These are phyloP conservation scores for Virgularia gustaviana DNA, from an alignment of 92 coral and sea anemone genomes.

Conservation along the genomic window DNA sequence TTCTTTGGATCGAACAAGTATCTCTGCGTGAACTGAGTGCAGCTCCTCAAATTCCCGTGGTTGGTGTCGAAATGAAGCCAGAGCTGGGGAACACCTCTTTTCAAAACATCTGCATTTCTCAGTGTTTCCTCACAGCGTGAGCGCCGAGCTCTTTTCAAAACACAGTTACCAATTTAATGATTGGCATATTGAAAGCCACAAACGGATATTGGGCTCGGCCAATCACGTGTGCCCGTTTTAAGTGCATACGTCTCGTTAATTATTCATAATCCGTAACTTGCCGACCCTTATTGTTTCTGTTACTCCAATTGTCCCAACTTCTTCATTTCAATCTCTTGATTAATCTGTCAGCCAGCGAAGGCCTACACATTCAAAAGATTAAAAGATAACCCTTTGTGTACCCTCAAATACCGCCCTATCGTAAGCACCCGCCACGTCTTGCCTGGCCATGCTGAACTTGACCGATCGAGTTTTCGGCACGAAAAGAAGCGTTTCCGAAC, in stretches of 20 bases:
- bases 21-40: conserved; percentile 20
- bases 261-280: conserved; percentile 40
- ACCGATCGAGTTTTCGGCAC: no score
- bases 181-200: conserved; percentile 38
- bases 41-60: conserved; percentile 34
- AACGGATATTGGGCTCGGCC: conserved; percentile 22
- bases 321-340: conserved; percentile 33
- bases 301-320: conserved; percentile 13
- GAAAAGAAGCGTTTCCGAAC: no score
- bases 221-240: conserved; percentile 18
- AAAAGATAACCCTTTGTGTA: conserved; percentile 33
- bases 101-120: conserved; percentile 47
- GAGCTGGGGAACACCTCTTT: conserved; percentile 40
- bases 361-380: conserved; percentile 32
- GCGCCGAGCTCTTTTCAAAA: conserved; percentile 30
- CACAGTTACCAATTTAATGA: conserved; percentile 42
- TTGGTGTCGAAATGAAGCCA: conserved; percentile 36
- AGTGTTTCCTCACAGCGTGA: conserved; percentile 44
- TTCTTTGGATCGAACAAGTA: not conserved
- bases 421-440: not conserved
- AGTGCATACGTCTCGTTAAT: conserved; percentile 32
- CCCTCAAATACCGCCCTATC: conserved; percentile 11
- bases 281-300: conserved; percentile 27
- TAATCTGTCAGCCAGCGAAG: conserved; percentile 36
- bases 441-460: no score